Conservation (phyloP, 2,797 vertebrate genomes). For the Sardinella longiceps region DNA sequence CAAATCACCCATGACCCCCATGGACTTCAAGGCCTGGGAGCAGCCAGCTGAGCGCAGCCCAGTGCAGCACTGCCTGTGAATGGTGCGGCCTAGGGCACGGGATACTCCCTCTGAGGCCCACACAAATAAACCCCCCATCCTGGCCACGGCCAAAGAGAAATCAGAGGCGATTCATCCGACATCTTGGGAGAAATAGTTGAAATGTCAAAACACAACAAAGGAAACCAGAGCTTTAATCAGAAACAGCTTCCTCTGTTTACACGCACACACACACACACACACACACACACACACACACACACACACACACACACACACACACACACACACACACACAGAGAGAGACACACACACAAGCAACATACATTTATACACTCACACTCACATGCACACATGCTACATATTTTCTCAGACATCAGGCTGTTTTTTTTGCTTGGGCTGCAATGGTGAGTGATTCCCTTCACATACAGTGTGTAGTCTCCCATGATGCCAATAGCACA, state of each 20-base stretch:
- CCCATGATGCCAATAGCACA: neutral
- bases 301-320: neutral
- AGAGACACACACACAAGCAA: neutral
- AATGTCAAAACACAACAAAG: neutral
- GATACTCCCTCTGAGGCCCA: constrained; percentile 45
- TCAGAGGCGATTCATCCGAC: neutral
- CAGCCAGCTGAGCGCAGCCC: neutral
- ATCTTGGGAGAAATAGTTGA: neutral
- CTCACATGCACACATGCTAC: neutral
- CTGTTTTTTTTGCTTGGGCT: neutral
- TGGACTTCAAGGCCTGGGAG: constrained; percentile 33
- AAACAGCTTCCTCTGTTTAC: neutral
- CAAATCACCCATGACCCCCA: constrained; percentile 40
- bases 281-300: neutral
- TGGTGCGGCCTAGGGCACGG: neutral
- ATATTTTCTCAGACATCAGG: neutral
- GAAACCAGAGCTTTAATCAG: neutral
- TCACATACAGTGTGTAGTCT: neutral
- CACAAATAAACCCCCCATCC: constrained; percentile 24
- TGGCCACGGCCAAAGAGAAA: neutral
- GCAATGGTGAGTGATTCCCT: neutral
- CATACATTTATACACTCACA: neutral
- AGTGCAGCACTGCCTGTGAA: neutral
- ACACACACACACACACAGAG: neutral
- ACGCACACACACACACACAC: neutral